Percentiles rank a stretch among this genome's conserved stretches.
Conservation (phyloP, 2,888 invertebrate genomes). For the Platycheirus rosarum region DNA sequence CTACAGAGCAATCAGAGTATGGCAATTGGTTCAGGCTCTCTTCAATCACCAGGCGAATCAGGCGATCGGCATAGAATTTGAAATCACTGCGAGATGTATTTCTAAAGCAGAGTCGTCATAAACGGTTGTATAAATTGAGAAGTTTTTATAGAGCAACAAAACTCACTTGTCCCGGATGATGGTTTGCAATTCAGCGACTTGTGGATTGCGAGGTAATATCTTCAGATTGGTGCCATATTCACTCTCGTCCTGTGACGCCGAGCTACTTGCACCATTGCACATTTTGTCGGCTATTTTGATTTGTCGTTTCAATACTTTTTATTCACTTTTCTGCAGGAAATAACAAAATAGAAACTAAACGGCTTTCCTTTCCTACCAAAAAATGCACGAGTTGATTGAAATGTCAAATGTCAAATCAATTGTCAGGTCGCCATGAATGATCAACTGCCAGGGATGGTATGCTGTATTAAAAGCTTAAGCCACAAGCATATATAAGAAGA, state of each 20-base stretch:
- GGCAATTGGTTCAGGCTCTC: constrained; percentile 97
- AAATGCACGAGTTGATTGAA: constrained; percentile 27
- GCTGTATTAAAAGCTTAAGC: too few relatives aligned
- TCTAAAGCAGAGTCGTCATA: constrained; percentile 84
- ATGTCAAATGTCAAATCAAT: too few relatives aligned
- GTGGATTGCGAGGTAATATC: constrained; percentile 80
- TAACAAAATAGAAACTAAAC: constrained; percentile 6
- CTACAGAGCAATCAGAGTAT: constrained; percentile 94
- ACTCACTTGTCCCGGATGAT: constrained; percentile 93
- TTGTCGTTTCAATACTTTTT: background rate
- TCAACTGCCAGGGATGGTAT: too few relatives aligned
- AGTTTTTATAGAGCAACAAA: constrained; percentile 25
- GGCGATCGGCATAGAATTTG: constrained; percentile 98
- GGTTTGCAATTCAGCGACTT: constrained; percentile 88
- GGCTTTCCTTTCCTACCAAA: background rate
- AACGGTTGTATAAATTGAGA: background rate
- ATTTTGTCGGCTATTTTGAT: constrained; percentile 63
- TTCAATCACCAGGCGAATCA: constrained; percentile 98
- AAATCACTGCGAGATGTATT: constrained; percentile 97
- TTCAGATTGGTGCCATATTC: constrained; percentile 81
- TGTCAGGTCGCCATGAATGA: too few relatives aligned
- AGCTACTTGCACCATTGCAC: constrained; percentile 69
- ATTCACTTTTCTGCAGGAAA: background rate
- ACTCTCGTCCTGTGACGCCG: constrained; percentile 45
- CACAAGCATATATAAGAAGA: too few relatives aligned